A percentile compares a stretch with the other conserved stretches of the same genome.
These are phyloP conservation scores for Intellagama lesueurii DNA, from an alignment of 2,797 vertebrate genomes.

Conservation along the genomic window DNA sequence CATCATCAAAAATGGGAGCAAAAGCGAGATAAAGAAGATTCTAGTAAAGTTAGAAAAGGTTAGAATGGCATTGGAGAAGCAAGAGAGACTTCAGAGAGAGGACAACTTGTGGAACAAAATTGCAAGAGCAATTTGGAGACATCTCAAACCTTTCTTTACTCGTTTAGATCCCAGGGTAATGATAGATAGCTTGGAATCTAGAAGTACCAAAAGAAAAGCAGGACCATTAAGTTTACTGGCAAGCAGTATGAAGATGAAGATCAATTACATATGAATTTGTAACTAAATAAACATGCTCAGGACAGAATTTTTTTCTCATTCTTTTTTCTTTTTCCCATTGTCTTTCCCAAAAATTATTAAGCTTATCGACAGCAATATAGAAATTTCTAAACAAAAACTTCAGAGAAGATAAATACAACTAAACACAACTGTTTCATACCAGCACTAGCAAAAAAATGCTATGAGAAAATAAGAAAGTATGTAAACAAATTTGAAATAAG, in stretches of 20 bases:
- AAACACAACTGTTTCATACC: no score
- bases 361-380: no score
- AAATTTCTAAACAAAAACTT: no score
- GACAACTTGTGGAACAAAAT: not conserved
- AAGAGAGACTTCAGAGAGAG: not conserved
- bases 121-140: slow-evolving; percentile 79
- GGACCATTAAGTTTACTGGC: not conserved
- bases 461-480: not conserved
- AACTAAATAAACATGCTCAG: slow-evolving; percentile 5
- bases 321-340: no score
- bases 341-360: no score
- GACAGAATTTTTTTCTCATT: not conserved
- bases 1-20: not conserved
- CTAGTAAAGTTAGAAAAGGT: not conserved
- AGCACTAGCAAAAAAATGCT: not conserved
- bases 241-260: not conserved
- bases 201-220: slow-evolving; percentile 79
- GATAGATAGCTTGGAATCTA: slow-evolving; percentile 82
- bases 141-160: slow-evolving; percentile 81
- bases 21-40: slow-evolving; percentile 2
- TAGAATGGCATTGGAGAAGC: slow-evolving; percentile 17
- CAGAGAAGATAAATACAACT: no score
- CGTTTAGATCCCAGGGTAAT: slow-evolving; percentile 85
- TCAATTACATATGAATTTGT: not conserved
- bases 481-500: no score